Conservation (phyloP, 1,140 invertebrate species). For the Drosophila tani region DNA sequence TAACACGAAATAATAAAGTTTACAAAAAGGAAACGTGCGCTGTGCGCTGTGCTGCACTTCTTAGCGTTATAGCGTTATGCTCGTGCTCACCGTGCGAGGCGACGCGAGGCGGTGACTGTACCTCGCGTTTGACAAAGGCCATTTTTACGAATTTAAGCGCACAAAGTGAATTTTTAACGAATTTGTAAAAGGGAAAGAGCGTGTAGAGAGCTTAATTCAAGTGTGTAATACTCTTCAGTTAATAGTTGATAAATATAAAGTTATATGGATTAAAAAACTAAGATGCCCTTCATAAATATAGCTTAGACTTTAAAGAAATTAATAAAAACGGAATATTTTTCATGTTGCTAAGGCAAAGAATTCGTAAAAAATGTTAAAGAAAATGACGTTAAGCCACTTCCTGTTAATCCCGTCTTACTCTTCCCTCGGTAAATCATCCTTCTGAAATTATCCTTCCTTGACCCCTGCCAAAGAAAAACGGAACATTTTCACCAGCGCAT, state of each 20-base stretch:
- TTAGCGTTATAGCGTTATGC: constrained; percentile 27
- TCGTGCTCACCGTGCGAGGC: constrained; percentile 26
- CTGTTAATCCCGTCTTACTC: neutral
- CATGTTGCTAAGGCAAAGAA: too few relatives aligned
- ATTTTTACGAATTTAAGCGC: constrained; percentile 38
- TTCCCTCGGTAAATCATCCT: constrained; percentile 12
- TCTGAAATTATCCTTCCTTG: constrained; percentile 18
- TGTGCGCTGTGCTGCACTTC: constrained; percentile 62
- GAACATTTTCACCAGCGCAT: constrained; percentile 52
- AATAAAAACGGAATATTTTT: too few relatives aligned
- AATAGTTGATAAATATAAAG: too few relatives aligned
- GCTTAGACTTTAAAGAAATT: too few relatives aligned
- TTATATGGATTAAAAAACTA: too few relatives aligned
- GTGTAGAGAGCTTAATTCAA: neutral
- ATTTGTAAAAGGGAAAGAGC: neutral
- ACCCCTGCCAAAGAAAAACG: constrained; percentile 8
- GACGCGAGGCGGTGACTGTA: constrained; percentile 41
- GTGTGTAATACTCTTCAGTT: neutral
- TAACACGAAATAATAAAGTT: constrained; percentile 83
- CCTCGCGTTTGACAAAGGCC: constrained; percentile 34
- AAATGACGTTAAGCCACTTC: neutral
- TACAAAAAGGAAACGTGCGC: constrained; percentile 78
- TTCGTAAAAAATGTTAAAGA: neutral
- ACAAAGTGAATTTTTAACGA: constrained; percentile 48
- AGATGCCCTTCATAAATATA: too few relatives aligned